Evolutionary conservation across 2,797 vertebrate species (phyloP).

Genomic region (Coluber constrictor): DNA sequence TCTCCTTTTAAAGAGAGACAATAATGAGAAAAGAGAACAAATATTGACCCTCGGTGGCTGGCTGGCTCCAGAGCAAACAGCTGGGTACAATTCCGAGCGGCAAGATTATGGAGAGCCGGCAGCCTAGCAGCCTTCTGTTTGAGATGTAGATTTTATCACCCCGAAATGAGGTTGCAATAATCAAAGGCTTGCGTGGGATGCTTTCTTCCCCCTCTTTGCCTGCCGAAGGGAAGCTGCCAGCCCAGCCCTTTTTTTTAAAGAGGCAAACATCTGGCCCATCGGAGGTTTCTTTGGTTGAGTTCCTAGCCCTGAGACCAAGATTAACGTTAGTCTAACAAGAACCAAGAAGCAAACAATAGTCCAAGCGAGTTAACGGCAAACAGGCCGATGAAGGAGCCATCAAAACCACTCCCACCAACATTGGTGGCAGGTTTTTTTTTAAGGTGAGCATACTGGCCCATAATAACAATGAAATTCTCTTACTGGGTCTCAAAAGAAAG

Average conservation of each 20-base stretch:
- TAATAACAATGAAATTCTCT: too few species aligned
- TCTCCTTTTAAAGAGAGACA: not conserved
- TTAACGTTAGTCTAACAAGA: not conserved
- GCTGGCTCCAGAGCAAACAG: not conserved
- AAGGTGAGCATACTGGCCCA: too few species aligned
- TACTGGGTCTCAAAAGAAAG: too few species aligned
- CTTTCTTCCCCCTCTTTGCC: not conserved
- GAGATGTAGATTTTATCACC: not conserved
- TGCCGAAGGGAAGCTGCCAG: not conserved
- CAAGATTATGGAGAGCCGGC: not conserved
- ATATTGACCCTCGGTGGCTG: not conserved
- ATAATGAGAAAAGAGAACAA: not conserved
- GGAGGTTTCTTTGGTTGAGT: too few species aligned
- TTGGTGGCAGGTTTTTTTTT: not conserved
- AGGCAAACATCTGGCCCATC: not conserved
- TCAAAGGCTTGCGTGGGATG: not conserved
- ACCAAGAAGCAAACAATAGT: not conserved
- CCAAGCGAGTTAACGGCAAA: not conserved
- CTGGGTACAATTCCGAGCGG: not conserved
- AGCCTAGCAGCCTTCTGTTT: not conserved
- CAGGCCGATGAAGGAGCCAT: not conserved
- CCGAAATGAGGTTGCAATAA: not conserved
- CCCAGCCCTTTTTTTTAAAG: too few species aligned
- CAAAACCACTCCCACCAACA: not conserved
- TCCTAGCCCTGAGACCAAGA: not conserved